Evolutionary conservation across 1,140 invertebrate species (phyloP).

Genomic region (Plutomurus gul): DNA sequence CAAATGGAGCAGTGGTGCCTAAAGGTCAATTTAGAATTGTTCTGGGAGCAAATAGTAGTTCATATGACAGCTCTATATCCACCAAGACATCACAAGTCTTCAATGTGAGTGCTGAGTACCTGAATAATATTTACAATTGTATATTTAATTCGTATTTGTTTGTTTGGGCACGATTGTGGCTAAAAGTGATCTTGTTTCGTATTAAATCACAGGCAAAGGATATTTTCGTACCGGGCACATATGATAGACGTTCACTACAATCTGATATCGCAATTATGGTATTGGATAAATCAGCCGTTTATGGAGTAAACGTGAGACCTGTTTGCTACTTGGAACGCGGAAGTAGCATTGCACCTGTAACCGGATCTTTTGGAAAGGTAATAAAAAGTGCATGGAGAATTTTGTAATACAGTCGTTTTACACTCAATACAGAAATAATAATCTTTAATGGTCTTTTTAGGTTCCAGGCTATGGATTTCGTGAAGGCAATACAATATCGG

Average conservation of each 20-base stretch:
- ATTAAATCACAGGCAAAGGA: background rate
- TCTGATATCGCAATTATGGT: slow-evolving; percentile 36
- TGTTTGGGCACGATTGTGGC: too few species aligned
- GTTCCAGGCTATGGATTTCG: slow-evolving; percentile 34
- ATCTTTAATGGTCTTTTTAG: too few species aligned
- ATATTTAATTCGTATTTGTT: too few species aligned
- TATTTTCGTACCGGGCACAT: slow-evolving; percentile 25
- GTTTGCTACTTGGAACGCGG: slow-evolving; percentile 17
- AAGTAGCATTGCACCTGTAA: background rate
- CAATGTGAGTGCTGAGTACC: background rate
- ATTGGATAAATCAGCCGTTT: background rate
- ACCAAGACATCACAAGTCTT: background rate
- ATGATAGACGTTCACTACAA: slow-evolving; percentile 2
- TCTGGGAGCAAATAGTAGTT: slow-evolving; percentile 12
- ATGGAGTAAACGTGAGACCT: background rate
- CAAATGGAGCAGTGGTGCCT: background rate
- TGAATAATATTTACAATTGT: too few species aligned
- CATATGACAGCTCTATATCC: background rate
- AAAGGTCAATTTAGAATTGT: slow-evolving; percentile 11
- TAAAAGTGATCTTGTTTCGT: too few species aligned
- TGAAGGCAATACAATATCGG: background rate
- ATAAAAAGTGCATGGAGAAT: background rate
- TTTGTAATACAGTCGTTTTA: background rate
- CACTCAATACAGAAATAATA: too few species aligned
- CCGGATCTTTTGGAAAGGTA: slow-evolving; percentile 32